Percentiles rank a stretch among this genome's conserved stretches.
These are phyloP conservation scores for Astreopora myriophthalma DNA, from an alignment of 64 coral and sea anemone genomes.

Conservation along the genomic window DNA sequence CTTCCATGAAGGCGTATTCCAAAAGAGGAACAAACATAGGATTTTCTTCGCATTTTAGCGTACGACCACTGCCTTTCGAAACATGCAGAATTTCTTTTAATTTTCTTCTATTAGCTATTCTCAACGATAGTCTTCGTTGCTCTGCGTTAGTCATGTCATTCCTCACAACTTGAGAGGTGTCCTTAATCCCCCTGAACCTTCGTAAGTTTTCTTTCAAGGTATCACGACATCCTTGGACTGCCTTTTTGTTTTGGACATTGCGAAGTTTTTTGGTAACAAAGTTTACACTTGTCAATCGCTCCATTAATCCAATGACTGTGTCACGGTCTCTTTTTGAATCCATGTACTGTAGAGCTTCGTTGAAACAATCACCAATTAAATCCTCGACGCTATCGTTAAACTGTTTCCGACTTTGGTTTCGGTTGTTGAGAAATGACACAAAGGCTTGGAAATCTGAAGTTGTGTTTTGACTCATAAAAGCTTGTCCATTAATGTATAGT, in stretches of 20 bases:
- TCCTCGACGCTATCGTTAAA: constrained; percentile 24
- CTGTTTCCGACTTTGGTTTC: background rate
- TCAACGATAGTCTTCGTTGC: background rate
- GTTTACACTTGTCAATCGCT: constrained; percentile 46
- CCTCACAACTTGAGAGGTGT: constrained; percentile 7
- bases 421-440: constrained; percentile 52
- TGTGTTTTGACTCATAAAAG: constrained; percentile 50
- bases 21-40: background rate
- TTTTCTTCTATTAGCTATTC: constrained; percentile 14
- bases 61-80: background rate
- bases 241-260: constrained; percentile 9
- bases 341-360: constrained; percentile 54
- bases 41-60: constrained; percentile 14
- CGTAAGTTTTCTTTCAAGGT: constrained; percentile 5
- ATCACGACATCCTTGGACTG: background rate
- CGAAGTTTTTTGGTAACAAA: constrained; percentile 21
- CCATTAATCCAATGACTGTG: constrained; percentile 48
- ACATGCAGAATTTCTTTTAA: constrained; percentile 26
- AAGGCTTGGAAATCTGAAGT: constrained; percentile 24
- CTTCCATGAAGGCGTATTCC: constrained; percentile 10
- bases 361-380: constrained; percentile 36
- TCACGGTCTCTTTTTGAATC: constrained; percentile 64
- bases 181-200: background rate
- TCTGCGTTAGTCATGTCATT: constrained; percentile 35
- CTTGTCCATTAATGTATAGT: constrained; percentile 39